phyloP scores from a whole-genome alignment of 1,140 invertebrate genomes.

The Caerostris darwini region DNA sequence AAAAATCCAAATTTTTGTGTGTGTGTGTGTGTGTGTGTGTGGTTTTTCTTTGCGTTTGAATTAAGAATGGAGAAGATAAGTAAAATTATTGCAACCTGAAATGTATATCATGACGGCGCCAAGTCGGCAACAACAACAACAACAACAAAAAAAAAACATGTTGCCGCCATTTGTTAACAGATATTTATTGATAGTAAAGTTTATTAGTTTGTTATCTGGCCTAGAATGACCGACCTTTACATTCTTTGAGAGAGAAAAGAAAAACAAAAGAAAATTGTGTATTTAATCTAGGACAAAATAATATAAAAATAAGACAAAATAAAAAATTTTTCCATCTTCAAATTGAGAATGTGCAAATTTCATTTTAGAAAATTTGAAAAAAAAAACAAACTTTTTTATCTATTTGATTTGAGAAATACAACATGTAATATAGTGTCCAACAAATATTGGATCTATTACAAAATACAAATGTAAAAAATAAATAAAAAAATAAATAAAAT shows the following conservation, averaged over 20 bases:
- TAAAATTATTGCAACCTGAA: constrained; percentile 8
- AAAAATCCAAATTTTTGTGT: no score
- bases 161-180: constrained; percentile 13
- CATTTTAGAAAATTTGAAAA: no score
- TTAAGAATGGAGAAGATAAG: neutral
- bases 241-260: neutral
- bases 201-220: constrained; percentile 30
- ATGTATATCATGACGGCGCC: constrained; percentile 26
- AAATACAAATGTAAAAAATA: no score
- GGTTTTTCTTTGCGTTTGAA: no score
- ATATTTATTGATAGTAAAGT: neutral
- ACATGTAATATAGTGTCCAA: no score
- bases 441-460: no score
- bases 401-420: no score
- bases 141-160: neutral
- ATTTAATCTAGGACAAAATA: neutral
- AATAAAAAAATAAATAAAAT: no score
- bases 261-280: neutral
- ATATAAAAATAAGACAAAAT: neutral
- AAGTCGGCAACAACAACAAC: neutral
- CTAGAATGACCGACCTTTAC: constrained; percentile 37
- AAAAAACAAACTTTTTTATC: no score
- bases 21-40: no score
- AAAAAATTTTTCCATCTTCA: neutral
- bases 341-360: no score